Percentiles rank a stretch among this genome's conserved stretches.
These are phyloP conservation scores for Ophion slaviceki DNA, from an alignment of 2,888 invertebrate genomes.

Conservation along the genomic window DNA sequence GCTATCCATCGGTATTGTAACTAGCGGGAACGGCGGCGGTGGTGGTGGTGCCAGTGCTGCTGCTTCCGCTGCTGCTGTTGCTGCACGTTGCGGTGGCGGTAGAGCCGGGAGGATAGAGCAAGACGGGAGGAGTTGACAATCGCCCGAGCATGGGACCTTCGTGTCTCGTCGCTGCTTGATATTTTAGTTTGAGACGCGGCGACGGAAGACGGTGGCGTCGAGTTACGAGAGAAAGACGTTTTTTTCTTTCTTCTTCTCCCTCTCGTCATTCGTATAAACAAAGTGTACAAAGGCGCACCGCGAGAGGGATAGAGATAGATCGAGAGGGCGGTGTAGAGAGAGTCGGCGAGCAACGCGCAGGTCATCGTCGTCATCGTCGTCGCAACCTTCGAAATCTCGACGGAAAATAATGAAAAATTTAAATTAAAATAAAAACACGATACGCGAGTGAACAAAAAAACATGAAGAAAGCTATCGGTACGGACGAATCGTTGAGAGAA, in stretches of 20 bases:
- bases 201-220: constrained; percentile 32
- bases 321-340: too few relatives aligned
- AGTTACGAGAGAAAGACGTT: constrained; percentile 2
- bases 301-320: too few relatives aligned
- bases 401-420: too few relatives aligned
- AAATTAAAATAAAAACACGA: too few relatives aligned
- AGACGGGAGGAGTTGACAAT: constrained; percentile 64
- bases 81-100: constrained; percentile 28
- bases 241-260: not conserved
- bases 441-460: too few relatives aligned
- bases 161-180: constrained; percentile 53
- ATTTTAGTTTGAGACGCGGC: constrained; percentile 37
- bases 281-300: not conserved
- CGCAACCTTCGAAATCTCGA: too few relatives aligned
- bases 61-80: constrained; percentile 47
- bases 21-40: constrained; percentile 19
- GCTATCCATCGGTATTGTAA: constrained; percentile 50
- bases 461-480: too few relatives aligned
- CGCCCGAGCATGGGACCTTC: constrained; percentile 54
- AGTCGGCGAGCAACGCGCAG: too few relatives aligned
- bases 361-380: too few relatives aligned
- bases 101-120: constrained; percentile 40
- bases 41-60: constrained; percentile 7
- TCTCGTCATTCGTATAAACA: constrained; percentile 12
- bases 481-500: too few relatives aligned